Evolutionary conservation across 2,113 vertebrate genomes (phyloP).

Genomic region (Hippocampus barbouri): DNA sequence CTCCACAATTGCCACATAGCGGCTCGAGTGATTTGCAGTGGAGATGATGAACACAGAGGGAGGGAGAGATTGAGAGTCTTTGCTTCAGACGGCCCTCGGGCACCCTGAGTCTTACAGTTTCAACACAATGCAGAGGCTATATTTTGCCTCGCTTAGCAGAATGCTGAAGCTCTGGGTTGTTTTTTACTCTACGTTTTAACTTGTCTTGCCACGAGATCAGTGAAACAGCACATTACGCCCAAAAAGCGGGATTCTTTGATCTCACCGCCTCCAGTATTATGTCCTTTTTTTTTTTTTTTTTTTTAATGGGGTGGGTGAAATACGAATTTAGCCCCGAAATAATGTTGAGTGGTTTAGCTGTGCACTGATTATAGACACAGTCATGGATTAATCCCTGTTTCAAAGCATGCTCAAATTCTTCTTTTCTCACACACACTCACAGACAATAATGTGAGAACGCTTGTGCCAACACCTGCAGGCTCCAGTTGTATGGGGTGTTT

Average conservation of each 20-base stretch:
- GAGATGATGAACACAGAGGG: conserved; percentile 32
- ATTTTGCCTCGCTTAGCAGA: conserved; percentile 35
- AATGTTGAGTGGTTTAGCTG: conserved; percentile 38
- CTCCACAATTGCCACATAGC: conserved; percentile 5
- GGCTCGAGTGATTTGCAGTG: conserved; percentile 27
- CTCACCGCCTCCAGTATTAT: conserved; percentile 29
- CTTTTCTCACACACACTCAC: neutral
- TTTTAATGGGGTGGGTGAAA: conserved; percentile 6
- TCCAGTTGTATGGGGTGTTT: conserved; percentile 28
- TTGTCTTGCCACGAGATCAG: conserved; percentile 31
- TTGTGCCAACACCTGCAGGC: conserved; percentile 56
- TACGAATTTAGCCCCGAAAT: conserved; percentile 33
- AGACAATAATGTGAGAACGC: conserved; percentile 5
- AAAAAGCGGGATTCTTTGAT: conserved; percentile 43
- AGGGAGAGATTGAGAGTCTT: conserved; percentile 12
- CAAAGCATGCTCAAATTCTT: conserved; percentile 26
- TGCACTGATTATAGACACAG: conserved; percentile 22
- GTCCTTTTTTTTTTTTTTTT: conserved; percentile 42
- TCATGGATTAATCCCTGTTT: conserved; percentile 43
- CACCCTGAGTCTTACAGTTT: conserved; percentile 23
- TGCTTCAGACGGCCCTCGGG: conserved; percentile 19
- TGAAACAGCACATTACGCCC: conserved; percentile 36
- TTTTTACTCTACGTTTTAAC: conserved; percentile 38
- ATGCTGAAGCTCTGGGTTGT: conserved; percentile 39
- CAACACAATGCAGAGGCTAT: conserved; percentile 17